These are phyloP conservation scores for Pseudochromis fuscus DNA, from an alignment of 2,797 vertebrate species.

Conservation along the genomic window DNA sequence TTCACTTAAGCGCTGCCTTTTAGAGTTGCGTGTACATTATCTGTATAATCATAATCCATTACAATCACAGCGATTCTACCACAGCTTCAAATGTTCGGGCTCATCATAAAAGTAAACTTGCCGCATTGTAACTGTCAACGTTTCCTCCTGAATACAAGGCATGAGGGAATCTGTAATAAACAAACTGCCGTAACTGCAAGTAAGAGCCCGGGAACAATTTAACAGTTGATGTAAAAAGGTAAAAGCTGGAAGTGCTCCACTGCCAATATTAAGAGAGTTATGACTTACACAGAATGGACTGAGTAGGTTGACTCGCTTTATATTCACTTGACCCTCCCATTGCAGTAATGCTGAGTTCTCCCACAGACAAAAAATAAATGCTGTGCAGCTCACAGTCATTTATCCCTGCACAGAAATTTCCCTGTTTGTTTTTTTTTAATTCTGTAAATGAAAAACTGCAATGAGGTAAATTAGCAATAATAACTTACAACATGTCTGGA, in stretches of 20 bases:
- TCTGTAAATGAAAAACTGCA: neutral
- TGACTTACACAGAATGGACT: neutral
- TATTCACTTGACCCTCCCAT: slow-evolving; percentile 25
- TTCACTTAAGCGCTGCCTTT: slow-evolving; percentile 1
- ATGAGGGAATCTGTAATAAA: neutral
- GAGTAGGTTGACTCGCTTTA: slow-evolving; percentile 4
- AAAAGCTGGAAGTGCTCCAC: slow-evolving; percentile 19
- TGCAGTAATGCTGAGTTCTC: slow-evolving; percentile 1
- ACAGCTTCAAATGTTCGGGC: neutral
- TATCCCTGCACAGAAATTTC: neutral
- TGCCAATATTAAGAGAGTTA: slow-evolving; percentile 15
- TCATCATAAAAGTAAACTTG: neutral
- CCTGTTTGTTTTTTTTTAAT: neutral
- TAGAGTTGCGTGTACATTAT: neutral
- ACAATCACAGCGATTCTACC: neutral
- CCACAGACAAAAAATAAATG: neutral
- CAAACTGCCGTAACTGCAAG: neutral
- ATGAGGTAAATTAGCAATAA: neutral
- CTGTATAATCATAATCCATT: neutral
- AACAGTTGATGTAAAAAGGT: slow-evolving; percentile 11
- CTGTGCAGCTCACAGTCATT: neutral
- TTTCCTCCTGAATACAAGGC: neutral
- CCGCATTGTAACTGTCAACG: slow-evolving; percentile 7
- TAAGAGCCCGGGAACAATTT: slow-evolving; percentile 12
- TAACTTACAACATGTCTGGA: neutral